Evolutionary conservation across 2,797 vertebrate species (phyloP).

Genomic region (Potorous gilbertii): DNA sequence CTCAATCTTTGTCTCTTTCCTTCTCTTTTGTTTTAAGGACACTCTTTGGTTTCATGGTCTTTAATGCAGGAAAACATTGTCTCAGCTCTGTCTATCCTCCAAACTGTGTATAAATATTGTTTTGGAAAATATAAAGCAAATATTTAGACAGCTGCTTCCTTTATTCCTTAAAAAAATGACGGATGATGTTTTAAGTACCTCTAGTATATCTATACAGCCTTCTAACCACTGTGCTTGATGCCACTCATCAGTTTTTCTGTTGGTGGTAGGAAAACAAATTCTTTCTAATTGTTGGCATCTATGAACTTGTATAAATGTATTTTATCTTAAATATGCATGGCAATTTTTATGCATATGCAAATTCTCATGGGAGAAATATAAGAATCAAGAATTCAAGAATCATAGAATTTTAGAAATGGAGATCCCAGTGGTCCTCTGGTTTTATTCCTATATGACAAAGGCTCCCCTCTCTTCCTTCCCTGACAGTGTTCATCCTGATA

Average conservation of each 20-base stretch:
- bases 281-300: neutral
- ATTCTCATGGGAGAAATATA: neutral
- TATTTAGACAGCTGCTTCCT: conserved; percentile 85
- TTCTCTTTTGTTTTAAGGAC: neutral
- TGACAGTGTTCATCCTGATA: neutral
- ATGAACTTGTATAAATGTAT: conserved; percentile 15
- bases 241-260: conserved; percentile 30
- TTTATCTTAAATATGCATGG: neutral
- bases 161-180: conserved; percentile 68
- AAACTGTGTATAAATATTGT: conserved; percentile 73
- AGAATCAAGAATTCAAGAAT: neutral
- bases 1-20: neutral
- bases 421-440: neutral
- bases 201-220: conserved; percentile 33
- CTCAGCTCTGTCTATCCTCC: conserved; percentile 66
- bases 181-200: conserved; percentile 79
- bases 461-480: neutral
- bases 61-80: conserved; percentile 57
- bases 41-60: neutral
- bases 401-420: neutral
- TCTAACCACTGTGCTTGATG: conserved; percentile 10
- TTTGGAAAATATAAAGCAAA: conserved; percentile 69
- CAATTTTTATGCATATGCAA: neutral
- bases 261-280: conserved; percentile 24
- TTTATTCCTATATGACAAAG: neutral